Evolutionary conservation across 2,888 invertebrate genomes (phyloP), one percentile per base, ranked within the genome.

Genomic region (Athrips mouffetella): DNA sequence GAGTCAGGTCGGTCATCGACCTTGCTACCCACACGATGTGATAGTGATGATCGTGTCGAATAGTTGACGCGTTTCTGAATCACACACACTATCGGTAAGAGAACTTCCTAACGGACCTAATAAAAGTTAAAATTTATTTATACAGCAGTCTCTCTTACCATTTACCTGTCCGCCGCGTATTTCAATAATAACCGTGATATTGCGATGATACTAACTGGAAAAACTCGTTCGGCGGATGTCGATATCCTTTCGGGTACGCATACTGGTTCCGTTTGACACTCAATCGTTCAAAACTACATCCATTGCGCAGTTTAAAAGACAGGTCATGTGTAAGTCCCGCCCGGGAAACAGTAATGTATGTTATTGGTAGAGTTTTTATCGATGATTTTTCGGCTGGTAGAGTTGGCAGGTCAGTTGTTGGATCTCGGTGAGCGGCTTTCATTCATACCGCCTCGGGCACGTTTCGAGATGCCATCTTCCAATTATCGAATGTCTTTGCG

Each of bases 131-230:
- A n/a, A n/a, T n/a, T n/a, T n/a, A n/a, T n/a, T n/a, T n/a, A n/a
- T n/a, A n/a, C n/a, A n/a, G n/a, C n/a, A n/a, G n/a, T n/a, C n/a
- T n/a, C n/a, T n/a, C n/a, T n/a, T n/a, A n/a, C n/a, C n/a, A n/a
- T 75, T 83, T 83, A 85, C 83, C 84, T 86, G 87, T 83, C 76
- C 83, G 76, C 76, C 73, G 79, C 80, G 76, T 77, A 83, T 80
- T 85, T 87, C 78, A 82, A 87, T 87, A 86, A 87, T 85, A 87
- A 85, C 85, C 86, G 82, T 87, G 86, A 87, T 88, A 88, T 85
- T 80, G 86, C 84, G 87, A 88, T 86, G 87, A 87, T 87, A 85
- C 83, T 73, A 78, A 88, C 87, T 87, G 86, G 87, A 87, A 87
- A 88, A 87, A 88, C 87, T 87, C 79, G 87, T 87, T 88, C 78